Conservation (phyloP, 1,140 invertebrate species). For the Bradynema listronoti region DNA sequence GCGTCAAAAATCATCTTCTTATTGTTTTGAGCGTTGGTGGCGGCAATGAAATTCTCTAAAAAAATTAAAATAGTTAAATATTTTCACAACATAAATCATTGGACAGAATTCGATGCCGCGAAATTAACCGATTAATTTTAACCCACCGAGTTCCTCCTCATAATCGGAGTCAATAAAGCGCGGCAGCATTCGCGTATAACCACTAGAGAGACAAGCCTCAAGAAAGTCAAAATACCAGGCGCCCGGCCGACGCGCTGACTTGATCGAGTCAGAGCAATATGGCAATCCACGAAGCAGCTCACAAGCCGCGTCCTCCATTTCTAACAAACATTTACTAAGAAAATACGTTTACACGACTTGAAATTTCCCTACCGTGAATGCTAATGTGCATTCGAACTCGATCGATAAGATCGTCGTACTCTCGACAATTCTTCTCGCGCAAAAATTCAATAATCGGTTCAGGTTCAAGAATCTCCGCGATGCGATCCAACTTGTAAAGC, state of each 20-base stretch:
- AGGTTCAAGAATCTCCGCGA: slow-evolving; percentile 14
- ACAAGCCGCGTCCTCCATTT: slow-evolving; percentile 20
- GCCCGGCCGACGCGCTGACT: not conserved
- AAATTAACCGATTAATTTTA: not conserved
- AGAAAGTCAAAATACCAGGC: slow-evolving; percentile 29
- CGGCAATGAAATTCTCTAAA: slow-evolving; percentile 16
- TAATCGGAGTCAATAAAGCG: slow-evolving; percentile 21
- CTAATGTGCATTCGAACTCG: not conserved
- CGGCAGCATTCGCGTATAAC: slow-evolving; percentile 11
- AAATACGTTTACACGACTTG: not conserved
- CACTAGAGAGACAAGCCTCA: slow-evolving; percentile 19
- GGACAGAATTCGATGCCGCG: not conserved
- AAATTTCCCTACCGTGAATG: not conserved
- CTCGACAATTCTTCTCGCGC: not conserved
- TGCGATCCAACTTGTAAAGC: slow-evolving; percentile 11
- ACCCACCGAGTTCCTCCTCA: slow-evolving; percentile 15
- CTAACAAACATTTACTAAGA: slow-evolving; percentile 6
- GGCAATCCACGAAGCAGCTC: slow-evolving; percentile 15
- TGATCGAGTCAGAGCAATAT: slow-evolving; percentile 13
- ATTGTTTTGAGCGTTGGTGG: not conserved
- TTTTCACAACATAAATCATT: slow-evolving; percentile 15
- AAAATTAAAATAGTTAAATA: not conserved
- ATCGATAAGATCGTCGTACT: slow-evolving; percentile 1
- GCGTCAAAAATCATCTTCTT: not conserved
- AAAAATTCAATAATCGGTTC: slow-evolving; percentile 7